phyloP scores from a whole-genome alignment of 2,888 invertebrate species.

The Ptilodon capucinus region DNA sequence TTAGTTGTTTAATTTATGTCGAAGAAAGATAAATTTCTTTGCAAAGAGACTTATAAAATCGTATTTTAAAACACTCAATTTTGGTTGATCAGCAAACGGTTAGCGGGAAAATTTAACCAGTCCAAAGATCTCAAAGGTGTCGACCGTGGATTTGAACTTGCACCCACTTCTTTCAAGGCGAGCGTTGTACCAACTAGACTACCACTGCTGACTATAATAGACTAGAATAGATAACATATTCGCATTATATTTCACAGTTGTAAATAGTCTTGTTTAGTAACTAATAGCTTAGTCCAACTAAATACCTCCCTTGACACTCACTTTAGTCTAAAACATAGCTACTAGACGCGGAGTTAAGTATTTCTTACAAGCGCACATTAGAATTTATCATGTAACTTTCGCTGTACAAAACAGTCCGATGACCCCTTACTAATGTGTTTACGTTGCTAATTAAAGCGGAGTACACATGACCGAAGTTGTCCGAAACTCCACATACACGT shows the following conservation, averaged over 20 bases:
- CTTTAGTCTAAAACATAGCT: conserved; percentile 20
- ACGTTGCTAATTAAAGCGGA: conserved; percentile 43
- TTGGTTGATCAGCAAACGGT: too few relatives aligned
- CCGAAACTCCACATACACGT: conserved; percentile 44
- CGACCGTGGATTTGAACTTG: too few relatives aligned
- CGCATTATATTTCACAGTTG: conserved; percentile 4
- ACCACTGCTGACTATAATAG: too few relatives aligned
- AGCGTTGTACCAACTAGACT: too few relatives aligned
- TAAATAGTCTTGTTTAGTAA: conserved; percentile 15
- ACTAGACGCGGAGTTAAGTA: conserved; percentile 16
- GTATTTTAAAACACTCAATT: too few relatives aligned
- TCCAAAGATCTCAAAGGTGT: too few relatives aligned
- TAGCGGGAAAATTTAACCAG: too few relatives aligned
- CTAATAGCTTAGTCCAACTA: conserved; percentile 14
- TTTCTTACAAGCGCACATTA: conserved; percentile 37
- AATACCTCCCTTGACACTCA: conserved; percentile 28
- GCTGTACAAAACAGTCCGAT: conserved; percentile 20
- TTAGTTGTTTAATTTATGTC: neutral
- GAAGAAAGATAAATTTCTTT: too few relatives aligned
- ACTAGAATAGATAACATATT: neutral
- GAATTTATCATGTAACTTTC: conserved; percentile 30
- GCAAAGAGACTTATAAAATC: too few relatives aligned
- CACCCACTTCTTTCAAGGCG: too few relatives aligned
- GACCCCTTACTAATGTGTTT: conserved; percentile 44
- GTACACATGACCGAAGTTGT: conserved; percentile 40